Evolutionary conservation across 2,797 vertebrate genomes (phyloP).

Genomic region (Danio jaintianensis): DNA sequence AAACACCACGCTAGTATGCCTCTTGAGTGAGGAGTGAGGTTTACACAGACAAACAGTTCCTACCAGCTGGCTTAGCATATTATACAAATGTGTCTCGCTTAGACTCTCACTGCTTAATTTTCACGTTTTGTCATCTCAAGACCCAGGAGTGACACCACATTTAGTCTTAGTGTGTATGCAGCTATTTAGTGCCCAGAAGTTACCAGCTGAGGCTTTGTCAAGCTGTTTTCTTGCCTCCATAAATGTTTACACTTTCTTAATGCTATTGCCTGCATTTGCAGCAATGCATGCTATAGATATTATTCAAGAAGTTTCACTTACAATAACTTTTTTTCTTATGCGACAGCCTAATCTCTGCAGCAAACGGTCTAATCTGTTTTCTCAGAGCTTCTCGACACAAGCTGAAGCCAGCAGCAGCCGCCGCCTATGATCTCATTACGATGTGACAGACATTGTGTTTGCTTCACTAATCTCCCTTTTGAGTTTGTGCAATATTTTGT

Average conservation of each 20-base stretch:
- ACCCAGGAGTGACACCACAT: background rate
- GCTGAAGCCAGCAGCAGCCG: conserved; percentile 30
- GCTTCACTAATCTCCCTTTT: conserved; percentile 17
- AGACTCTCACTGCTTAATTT: no score
- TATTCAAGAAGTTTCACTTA: conserved; percentile 55
- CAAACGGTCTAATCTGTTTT: conserved; percentile 56
- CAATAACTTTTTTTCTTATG: conserved; percentile 53
- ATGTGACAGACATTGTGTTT: conserved; percentile 30
- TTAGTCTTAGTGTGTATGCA: background rate
- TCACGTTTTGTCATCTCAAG: background rate
- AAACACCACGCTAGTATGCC: no score
- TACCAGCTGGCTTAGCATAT: no score
- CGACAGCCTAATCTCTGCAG: conserved; percentile 56
- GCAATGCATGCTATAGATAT: conserved; percentile 33
- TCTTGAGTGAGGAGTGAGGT: no score
- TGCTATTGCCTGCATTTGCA: conserved; percentile 45
- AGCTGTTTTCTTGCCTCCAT: conserved; percentile 33
- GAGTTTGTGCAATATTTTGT: conserved; percentile 8
- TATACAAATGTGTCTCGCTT: no score
- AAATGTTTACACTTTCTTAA: conserved; percentile 43
- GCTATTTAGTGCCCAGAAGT: conserved; percentile 9
- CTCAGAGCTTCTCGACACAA: conserved; percentile 37
- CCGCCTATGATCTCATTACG: conserved; percentile 46
- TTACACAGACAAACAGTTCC: no score
- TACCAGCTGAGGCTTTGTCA: conserved; percentile 20